A percentile compares a stretch with the other conserved stretches of the same genome.
These are phyloP conservation scores for Eurois occulta DNA, from an alignment of 2,888 invertebrate species.

Conservation along the genomic window DNA sequence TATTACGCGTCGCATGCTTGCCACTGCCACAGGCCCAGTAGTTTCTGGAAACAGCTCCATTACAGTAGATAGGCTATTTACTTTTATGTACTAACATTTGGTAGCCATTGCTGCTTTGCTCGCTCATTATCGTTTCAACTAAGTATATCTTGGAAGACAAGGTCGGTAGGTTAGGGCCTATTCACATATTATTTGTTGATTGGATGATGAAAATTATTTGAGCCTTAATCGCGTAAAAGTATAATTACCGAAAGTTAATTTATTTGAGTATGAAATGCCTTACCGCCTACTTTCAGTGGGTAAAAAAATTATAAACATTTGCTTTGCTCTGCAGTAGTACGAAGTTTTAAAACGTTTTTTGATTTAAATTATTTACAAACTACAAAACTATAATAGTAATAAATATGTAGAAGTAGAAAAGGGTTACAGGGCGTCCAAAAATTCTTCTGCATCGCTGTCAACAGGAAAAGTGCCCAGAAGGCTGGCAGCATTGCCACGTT, in stretches of 20 bases:
- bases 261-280: not conserved
- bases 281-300: too few relatives aligned
- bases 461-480: too few relatives aligned
- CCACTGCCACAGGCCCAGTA: slow-evolving; percentile 1
- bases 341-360: too few relatives aligned
- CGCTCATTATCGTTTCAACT: slow-evolving; percentile 39
- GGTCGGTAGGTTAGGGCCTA: slow-evolving; percentile 20
- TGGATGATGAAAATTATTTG: slow-evolving; percentile 1
- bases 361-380: too few relatives aligned
- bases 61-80: slow-evolving; percentile 43
- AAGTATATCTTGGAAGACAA: slow-evolving; percentile 38
- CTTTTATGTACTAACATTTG: slow-evolving; percentile 58
- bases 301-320: not conserved
- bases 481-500: too few relatives aligned
- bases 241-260: not conserved
- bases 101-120: slow-evolving; percentile 18
- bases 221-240: not conserved
- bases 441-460: too few relatives aligned
- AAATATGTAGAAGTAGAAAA: too few relatives aligned
- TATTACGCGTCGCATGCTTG: slow-evolving; percentile 40
- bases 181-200: slow-evolving; percentile 32
- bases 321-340: not conserved
- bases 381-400: too few relatives aligned
- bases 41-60: slow-evolving; percentile 57
- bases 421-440: too few relatives aligned